Evolutionary conservation across 2,113 vertebrate genomes (phyloP), one percentile per base, ranked within the genome.

Genomic region (Cheirogaleus medius): DNA sequence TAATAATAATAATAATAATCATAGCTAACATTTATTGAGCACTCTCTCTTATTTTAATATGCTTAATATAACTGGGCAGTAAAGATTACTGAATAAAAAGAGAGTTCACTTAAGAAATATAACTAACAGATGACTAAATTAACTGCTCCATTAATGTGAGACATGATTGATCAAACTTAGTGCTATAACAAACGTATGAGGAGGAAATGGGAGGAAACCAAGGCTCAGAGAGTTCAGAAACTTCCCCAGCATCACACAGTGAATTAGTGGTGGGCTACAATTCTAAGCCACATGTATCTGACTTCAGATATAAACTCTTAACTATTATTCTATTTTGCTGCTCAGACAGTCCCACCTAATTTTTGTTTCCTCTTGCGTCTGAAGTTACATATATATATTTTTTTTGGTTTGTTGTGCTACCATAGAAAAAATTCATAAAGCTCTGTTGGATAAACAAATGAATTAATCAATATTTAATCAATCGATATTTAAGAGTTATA

Each of bases 11-110:
- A 78, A 68, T n/a, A 80, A 21, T 88, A 71, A 92, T 95, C 78
- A 37, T 56, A 63, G 49, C 39, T 86, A 68, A 93, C 9, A 91
- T 68, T 86, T 84, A 54, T 39, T 77, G 56, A 74, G 10, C 6
- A 54, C 25, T 78, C 69, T 78, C 77, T 87, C 8, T 84, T 88
- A 91, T 85, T 85, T 91, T 77, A 91, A 73, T 73, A 54, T 73
- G 6, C 78, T 91, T 74, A 92, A 66, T 84, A 68, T 32, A 81
- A 80, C 18, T 88, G 27, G 77, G 25, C 29, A 88, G 9, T 74
- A 91, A 80, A 92, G 60, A 80, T 84, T 78, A 32, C 9, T 86
- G 78, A 86, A 94, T 93, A 39, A 80, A 92, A 84, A 71, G n/a
- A 47, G 49, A 83, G 17, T 66, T 32, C 63, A 44, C 37, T 90